Evolutionary conservation across 1,140 invertebrate species (phyloP).

Genomic region (Macrobrachium rosenbergii): DNA sequence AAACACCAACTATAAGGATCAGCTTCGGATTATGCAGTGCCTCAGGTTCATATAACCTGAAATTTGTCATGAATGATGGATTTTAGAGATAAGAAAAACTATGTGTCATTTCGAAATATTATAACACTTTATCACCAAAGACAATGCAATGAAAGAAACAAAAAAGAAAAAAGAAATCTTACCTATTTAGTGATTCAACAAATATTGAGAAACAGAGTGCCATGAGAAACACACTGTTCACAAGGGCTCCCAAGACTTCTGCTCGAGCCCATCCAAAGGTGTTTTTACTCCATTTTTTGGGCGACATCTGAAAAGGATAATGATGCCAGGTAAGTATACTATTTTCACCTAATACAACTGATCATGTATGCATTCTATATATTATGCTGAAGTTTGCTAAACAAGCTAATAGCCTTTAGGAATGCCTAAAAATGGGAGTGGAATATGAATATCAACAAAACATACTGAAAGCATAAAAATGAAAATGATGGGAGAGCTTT

Average conservation of each 20-base stretch:
- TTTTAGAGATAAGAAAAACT: background rate
- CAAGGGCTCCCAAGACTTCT: slow-evolving; percentile 92
- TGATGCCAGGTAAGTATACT: background rate
- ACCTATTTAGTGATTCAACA: slow-evolving; percentile 88
- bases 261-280: slow-evolving; percentile 95
- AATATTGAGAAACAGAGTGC: slow-evolving; percentile 93
- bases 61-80: slow-evolving; percentile 57
- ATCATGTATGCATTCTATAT: background rate
- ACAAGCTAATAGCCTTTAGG: too few relatives aligned
- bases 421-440: too few relatives aligned
- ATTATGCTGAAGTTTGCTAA: background rate
- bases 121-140: background rate
- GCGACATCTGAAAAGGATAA: slow-evolving; percentile 83
- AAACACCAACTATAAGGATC: slow-evolving; percentile 81
- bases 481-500: too few relatives aligned
- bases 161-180: slow-evolving; percentile 53
- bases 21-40: slow-evolving; percentile 84
- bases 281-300: slow-evolving; percentile 95
- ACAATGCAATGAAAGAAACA: background rate
- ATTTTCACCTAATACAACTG: background rate
- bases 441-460: too few relatives aligned
- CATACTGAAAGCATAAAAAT: too few relatives aligned
- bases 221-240: slow-evolving; percentile 93
- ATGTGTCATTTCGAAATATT: background rate
- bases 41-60: slow-evolving; percentile 84